A percentile compares a stretch with the other conserved stretches of the same genome.
Conservation (phyloP, 2,113 vertebrate species). For the Mellivora capensis region DNA sequence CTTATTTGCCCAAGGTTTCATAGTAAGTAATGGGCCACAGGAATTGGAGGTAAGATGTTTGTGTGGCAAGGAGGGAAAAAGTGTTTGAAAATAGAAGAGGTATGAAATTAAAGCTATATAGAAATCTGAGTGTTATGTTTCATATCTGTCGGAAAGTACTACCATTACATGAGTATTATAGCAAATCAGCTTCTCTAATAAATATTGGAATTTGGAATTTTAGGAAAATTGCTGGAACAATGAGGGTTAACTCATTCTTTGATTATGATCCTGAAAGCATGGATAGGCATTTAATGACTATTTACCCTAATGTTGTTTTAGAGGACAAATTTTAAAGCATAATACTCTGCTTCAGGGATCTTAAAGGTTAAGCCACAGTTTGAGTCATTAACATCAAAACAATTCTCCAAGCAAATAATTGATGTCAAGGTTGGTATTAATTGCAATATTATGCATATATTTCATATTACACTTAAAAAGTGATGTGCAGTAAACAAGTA, state of each 20-base stretch:
- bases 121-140: background rate
- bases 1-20: constrained; percentile 33
- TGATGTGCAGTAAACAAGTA: constrained; percentile 1
- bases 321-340: constrained; percentile 35
- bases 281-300: constrained; percentile 30
- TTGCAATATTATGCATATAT: constrained; percentile 4
- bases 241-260: background rate
- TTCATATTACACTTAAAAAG: constrained; percentile 37
- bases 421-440: constrained; percentile 24
- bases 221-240: background rate
- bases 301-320: constrained; percentile 3
- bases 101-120: constrained; percentile 20
- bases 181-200: constrained; percentile 11
- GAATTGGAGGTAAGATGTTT: constrained; percentile 5
- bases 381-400: constrained; percentile 46
- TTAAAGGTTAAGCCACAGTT: constrained; percentile 20
- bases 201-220: constrained; percentile 2
- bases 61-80: background rate
- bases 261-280: constrained; percentile 44
- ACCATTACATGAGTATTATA: background rate
- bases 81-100: constrained; percentile 32
- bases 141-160: background rate
- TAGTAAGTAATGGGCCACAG: background rate
- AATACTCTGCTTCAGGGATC: background rate
- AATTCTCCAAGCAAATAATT: constrained; percentile 39